phyloP scores from a whole-genome alignment of 1,140 invertebrate species.

The Apis florea region DNA sequence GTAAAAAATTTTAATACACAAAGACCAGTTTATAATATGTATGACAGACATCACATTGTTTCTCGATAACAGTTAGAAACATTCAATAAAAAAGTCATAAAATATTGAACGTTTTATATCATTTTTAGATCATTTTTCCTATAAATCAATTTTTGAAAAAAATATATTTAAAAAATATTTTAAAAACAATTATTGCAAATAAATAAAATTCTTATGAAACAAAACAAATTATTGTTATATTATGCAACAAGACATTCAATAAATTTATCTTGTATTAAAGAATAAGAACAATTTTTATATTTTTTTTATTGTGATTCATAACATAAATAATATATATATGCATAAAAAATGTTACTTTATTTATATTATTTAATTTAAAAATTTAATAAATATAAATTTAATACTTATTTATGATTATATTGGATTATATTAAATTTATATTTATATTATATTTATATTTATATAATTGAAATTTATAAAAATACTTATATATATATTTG shows the following conservation, averaged over 20 bases:
- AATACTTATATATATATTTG: too few relatives aligned
- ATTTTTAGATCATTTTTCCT: constrained; percentile 31
- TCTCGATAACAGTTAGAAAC: constrained; percentile 69
- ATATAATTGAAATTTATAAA: too few relatives aligned
- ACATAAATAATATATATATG: not conserved
- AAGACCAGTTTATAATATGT: constrained; percentile 71
- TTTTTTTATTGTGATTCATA: not conserved
- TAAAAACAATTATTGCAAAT: not conserved
- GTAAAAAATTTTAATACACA: constrained; percentile 67
- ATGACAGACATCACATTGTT: constrained; percentile 65
- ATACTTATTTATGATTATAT: too few relatives aligned
- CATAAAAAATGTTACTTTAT: not conserved
- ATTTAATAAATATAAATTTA: too few relatives aligned
- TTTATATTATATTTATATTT: too few relatives aligned
- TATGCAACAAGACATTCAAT: not conserved
- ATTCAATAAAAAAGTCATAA: constrained; percentile 69
- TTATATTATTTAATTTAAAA: too few relatives aligned
- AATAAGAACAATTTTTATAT: not conserved
- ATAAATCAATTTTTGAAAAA: not conserved
- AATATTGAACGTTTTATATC: constrained; percentile 46
- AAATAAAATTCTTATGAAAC: not conserved
- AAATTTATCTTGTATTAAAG: constrained; percentile 1
- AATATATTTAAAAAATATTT: constrained; percentile 22
- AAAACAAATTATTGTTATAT: not conserved
- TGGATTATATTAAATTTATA: too few relatives aligned